Evolutionary conservation across 2,113 vertebrate species (phyloP), one percentile per base, ranked within the genome.

Genomic region (Hippocampus zosterae): DNA sequence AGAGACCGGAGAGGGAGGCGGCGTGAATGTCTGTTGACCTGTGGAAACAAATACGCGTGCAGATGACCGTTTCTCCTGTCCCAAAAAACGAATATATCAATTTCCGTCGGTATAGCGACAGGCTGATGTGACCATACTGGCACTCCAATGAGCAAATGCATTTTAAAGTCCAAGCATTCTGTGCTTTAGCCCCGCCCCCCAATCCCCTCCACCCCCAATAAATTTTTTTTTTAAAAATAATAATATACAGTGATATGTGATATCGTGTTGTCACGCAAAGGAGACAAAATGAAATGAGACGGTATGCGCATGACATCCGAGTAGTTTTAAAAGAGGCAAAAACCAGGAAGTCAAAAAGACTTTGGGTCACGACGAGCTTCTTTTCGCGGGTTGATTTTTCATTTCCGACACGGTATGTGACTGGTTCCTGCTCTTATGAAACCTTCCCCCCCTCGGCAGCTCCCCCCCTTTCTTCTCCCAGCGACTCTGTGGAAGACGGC

Each of bases 381-480:
- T 25, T 44, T 44, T 81, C 80, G 83, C 78, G 74, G 81, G 74
- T 71, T 87, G 68, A 82, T 81, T 81, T 81, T 48, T 50, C 16
- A 16, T 50, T 69, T 84, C 69, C 88, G 77, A 86, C 65, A 84
- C 76, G 86, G 81, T 87, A 80, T 90, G 83, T 90, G 83, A 86
- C 87, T 84, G 88, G 88, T 89, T 92, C 89, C 91, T 88, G 88
- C 90, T 91, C 88, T 92, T 90, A 92, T 86, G 86, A 89, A 88
- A 83, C 73, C 86, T 85, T 82, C 76, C 83, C 88, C 88, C 84
- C 82, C 88, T 80, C 80, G 80, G 91, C 85, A 90, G 86, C 88
- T 88, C 86, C 85, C 80, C 44, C 78, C 81, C 87, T 87, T 66
- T 89, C 87, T 66, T 89, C 87, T 80, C 86, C 87, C 78, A 84